Evolutionary conservation across 2,888 invertebrate genomes (phyloP).

Genomic region (Didymodactylos carnosus): DNA sequence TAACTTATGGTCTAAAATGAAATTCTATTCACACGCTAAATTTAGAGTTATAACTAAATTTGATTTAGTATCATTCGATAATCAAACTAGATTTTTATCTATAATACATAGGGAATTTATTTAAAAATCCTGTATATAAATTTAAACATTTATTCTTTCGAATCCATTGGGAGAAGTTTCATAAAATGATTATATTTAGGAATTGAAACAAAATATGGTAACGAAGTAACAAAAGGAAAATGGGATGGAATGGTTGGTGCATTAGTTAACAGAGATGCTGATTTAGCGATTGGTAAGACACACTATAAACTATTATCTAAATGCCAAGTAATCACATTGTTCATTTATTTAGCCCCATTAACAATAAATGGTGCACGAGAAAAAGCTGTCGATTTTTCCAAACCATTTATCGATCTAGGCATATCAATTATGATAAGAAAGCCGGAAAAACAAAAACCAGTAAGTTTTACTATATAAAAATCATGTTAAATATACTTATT

Average conservation of each 20-base stretch:
- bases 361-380: constrained; percentile 15
- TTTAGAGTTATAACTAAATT: too few species aligned
- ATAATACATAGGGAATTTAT: too few species aligned
- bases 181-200: too few species aligned
- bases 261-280: constrained; percentile 44
- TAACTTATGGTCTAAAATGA: too few species aligned
- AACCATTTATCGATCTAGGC: constrained; percentile 17
- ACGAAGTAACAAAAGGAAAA: neutral
- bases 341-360: constrained; percentile 15
- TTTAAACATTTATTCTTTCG: too few species aligned
- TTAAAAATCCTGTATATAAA: too few species aligned
- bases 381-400: constrained; percentile 15
- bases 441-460: constrained; percentile 15
- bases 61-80: too few species aligned
- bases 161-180: too few species aligned
- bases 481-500: constrained; percentile 8
- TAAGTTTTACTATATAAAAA: constrained; percentile 14
- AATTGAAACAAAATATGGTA: neutral
- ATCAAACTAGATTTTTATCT: too few species aligned
- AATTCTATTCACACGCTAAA: too few species aligned
- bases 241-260: constrained; percentile 14
- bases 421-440: constrained; percentile 16
- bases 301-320: neutral
- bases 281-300: too few species aligned
- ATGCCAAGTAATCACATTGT: too few species aligned